phyloP scores from a whole-genome alignment of 1,140 invertebrate species.

The Kradibia gibbosae region DNA sequence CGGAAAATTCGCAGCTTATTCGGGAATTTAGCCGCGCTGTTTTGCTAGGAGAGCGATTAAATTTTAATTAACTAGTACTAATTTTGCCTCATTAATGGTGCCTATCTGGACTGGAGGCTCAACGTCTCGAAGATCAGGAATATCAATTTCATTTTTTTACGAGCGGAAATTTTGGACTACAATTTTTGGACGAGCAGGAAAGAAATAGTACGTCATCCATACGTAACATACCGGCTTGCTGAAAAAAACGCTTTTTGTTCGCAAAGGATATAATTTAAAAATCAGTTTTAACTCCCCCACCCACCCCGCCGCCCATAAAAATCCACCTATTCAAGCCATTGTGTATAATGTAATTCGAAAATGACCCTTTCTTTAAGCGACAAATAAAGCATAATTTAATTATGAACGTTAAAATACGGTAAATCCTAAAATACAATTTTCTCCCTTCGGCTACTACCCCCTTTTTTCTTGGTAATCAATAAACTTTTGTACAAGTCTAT shows the following conservation, averaged over 20 bases:
- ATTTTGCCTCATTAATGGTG: not conserved
- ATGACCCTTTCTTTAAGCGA: not conserved
- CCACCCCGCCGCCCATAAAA: too few species aligned
- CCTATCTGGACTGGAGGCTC: not conserved
- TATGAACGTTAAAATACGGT: slow-evolving; percentile 37
- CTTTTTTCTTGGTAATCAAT: slow-evolving; percentile 29
- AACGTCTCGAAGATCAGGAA: slow-evolving; percentile 4
- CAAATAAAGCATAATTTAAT: slow-evolving; percentile 43
- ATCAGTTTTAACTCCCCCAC: too few species aligned
- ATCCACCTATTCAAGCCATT: too few species aligned
- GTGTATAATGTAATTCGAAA: too few species aligned
- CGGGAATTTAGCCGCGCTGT: too few species aligned
- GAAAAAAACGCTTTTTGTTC: too few species aligned
- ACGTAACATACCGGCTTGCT: too few species aligned
- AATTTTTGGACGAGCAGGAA: too few species aligned
- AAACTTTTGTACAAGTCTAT: slow-evolving; percentile 47
- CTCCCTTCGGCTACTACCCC: not conserved
- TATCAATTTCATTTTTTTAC: slow-evolving; percentile 37
- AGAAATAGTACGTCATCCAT: not conserved
- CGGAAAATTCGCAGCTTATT: too few species aligned
- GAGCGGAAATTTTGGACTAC: slow-evolving; percentile 8
- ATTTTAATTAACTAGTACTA: not conserved
- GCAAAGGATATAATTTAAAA: too few species aligned
- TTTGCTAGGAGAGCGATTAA: not conserved
- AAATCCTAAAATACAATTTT: slow-evolving; percentile 35